Base-by-base conservation (phyloP, 2,888 invertebrate genomes). In the Acanthosoma haemorrhoidale region DNA sequence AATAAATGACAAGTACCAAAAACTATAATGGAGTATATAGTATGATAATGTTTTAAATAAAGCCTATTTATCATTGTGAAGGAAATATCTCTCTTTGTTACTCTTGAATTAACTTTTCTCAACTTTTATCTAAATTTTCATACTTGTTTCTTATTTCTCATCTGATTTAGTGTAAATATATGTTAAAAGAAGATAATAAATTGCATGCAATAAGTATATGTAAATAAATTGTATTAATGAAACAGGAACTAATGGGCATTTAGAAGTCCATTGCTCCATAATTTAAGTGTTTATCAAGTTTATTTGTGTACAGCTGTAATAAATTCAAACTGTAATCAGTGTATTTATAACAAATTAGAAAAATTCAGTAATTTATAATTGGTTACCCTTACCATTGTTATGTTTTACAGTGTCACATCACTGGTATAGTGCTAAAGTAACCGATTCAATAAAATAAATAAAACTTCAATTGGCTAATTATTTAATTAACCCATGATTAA, bases 201-300 rank as follows among this genome's bases (percentile, higher is more conserved):
- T 11, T 59, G 59, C 59, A 59, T 59, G 59, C 59, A 59, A 59
- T 59, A 59, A 59, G 32, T 15, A 18, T n/a, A 18, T 59, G 34
- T 32, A 59, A 32, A 59, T 32, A 59, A 59, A 59, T 29, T 59
- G 34, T 32, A 59, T 59, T 51, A 51, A 51, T 51, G n/a, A 51
- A 51, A 51, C 43, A 43, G 21, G n/a, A 51, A 25, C 13, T 32
- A 32, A 32, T 32, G 32, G 32, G 5, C 29, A 51, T 51, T 51
- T 51, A 51, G 51, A 51, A 25, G n/a, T 25, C 8, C 25, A 2
- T 25, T 51, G 25, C 21, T 51, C 1, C n/a, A 51, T 51, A 51
- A 25, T 51, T n/a, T 51, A 51, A 51, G 13, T 51, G 25, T 51
- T 25, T n/a, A 51, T 2, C 18, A 25, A 43, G 25, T 43, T 43